These are phyloP conservation scores for Planiliza haematocheilus DNA, from an alignment of 2,113 vertebrate species.

Conservation along the genomic window DNA sequence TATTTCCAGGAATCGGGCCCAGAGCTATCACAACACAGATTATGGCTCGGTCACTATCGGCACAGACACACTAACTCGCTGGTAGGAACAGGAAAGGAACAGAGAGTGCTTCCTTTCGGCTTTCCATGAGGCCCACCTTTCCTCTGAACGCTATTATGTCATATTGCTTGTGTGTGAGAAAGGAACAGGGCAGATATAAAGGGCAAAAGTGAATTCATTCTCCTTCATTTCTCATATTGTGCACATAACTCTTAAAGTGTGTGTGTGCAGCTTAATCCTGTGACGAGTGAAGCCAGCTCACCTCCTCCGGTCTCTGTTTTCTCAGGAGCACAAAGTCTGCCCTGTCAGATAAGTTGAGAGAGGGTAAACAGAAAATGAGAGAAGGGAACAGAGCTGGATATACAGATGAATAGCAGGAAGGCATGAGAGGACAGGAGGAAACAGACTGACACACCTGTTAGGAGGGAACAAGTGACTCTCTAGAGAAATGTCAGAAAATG, in stretches of 20 bases:
- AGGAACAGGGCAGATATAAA: not conserved
- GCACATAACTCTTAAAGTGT: not conserved
- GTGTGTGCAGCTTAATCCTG: not conserved
- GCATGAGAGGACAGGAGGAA: slow-evolving; percentile 57
- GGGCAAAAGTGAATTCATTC: not conserved
- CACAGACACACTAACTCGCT: slow-evolving; percentile 32
- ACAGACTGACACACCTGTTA: slow-evolving; percentile 46
- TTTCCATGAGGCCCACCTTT: slow-evolving; percentile 72
- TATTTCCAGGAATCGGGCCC: slow-evolving; percentile 71
- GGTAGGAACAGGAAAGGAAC: slow-evolving; percentile 72
- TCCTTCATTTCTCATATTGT: not conserved
- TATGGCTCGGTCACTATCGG: slow-evolving; percentile 43
- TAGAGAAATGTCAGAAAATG: slow-evolving; percentile 7
- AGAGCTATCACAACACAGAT: slow-evolving; percentile 72
- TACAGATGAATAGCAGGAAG: slow-evolving; percentile 58
- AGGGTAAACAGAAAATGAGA: slow-evolving; percentile 8
- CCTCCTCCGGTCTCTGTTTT: slow-evolving; percentile 16
- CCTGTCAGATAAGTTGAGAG: slow-evolving; percentile 26
- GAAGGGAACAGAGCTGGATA: slow-evolving; percentile 13
- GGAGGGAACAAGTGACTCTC: slow-evolving; percentile 2
- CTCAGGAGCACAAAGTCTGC: slow-evolving; percentile 26
- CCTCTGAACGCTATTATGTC: slow-evolving; percentile 53
- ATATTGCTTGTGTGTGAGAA: slow-evolving; percentile 20
- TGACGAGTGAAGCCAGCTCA: not conserved
- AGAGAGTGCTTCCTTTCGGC: slow-evolving; percentile 75